phyloP scores from a whole-genome alignment of 2,797 vertebrate genomes.

The Acropternis orthonyx region DNA sequence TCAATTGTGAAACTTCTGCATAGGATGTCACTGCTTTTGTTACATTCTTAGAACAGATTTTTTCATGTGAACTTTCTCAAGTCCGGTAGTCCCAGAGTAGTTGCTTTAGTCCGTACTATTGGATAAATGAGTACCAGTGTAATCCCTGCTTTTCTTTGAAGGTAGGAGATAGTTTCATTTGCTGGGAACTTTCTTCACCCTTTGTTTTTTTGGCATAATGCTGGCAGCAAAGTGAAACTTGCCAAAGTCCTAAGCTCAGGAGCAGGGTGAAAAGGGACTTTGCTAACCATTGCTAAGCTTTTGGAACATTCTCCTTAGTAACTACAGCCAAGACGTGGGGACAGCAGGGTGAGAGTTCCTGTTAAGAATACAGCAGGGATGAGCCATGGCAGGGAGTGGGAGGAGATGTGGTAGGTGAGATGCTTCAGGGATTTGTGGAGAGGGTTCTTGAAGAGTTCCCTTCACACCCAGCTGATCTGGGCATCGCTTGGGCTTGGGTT shows the following conservation, averaged over 20 bases:
- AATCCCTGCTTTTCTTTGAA: not conserved
- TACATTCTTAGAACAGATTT: not conserved
- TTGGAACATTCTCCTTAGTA: not conserved
- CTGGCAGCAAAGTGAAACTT: not conserved
- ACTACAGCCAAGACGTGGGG: not conserved
- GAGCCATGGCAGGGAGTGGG: not conserved
- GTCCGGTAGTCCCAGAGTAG: not conserved
- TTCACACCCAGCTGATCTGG: not conserved
- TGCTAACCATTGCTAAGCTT: not conserved
- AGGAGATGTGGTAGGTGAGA: not conserved
- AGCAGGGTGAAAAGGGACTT: not conserved
- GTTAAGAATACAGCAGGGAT: not conserved
- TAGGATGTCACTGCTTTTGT: conserved; percentile 31
- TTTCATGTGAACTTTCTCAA: not conserved
- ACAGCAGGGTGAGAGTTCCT: fast-evolving
- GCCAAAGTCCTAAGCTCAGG: not conserved
- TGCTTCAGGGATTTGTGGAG: not conserved
- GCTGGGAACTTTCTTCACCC: not conserved
- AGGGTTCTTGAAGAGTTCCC: not conserved
- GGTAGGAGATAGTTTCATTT: not conserved
- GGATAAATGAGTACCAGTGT: not conserved
- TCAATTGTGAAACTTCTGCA: not conserved
- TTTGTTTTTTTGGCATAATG: not conserved
- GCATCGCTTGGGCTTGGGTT: not conserved
- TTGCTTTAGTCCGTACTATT: not conserved